Conservation (phyloP, 2,888 invertebrate genomes). For the Athrips mouffetella region DNA sequence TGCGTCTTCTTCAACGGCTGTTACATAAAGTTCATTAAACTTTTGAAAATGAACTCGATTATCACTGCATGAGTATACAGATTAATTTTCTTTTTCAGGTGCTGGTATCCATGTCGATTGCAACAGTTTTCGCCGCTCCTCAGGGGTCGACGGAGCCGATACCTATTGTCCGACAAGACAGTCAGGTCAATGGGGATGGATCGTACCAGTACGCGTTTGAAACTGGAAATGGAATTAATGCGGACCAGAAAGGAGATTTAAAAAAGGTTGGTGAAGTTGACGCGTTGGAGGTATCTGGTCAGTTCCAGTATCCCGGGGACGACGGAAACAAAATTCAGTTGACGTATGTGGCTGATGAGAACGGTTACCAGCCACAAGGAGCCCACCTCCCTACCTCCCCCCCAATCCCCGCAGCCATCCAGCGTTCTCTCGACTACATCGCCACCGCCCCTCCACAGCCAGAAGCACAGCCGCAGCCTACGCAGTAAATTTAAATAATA, state of each 20-base stretch:
- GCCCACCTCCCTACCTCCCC: constrained; percentile 82
- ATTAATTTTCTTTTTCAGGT: constrained; percentile 44
- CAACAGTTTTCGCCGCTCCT: constrained; percentile 57
- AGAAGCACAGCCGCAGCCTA: constrained; percentile 26
- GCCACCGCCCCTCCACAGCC: constrained; percentile 77
- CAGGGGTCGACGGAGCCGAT: constrained; percentile 53
- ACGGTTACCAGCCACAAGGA: constrained; percentile 82
- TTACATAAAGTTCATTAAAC: neutral
- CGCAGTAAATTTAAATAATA: constrained; percentile 33
- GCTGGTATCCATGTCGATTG: constrained; percentile 54
- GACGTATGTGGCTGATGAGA: constrained; percentile 84
- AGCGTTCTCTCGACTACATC: constrained; percentile 81
- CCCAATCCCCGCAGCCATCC: constrained; percentile 84
- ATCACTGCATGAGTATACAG: no score
- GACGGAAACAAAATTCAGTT: constrained; percentile 80
- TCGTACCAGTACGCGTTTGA: constrained; percentile 80
- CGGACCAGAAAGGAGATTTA: constrained; percentile 78
- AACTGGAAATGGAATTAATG: constrained; percentile 82
- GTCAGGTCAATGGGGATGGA: constrained; percentile 80
- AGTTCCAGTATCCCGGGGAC: constrained; percentile 82
- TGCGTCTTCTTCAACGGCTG: neutral
- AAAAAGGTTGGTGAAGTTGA: constrained; percentile 79
- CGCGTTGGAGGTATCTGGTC: constrained; percentile 79
- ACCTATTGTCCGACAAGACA: constrained; percentile 78
- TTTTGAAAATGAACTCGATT: neutral